phyloP scores from a whole-genome alignment of 1,140 invertebrate species.

The Drosophila yakuba region DNA sequence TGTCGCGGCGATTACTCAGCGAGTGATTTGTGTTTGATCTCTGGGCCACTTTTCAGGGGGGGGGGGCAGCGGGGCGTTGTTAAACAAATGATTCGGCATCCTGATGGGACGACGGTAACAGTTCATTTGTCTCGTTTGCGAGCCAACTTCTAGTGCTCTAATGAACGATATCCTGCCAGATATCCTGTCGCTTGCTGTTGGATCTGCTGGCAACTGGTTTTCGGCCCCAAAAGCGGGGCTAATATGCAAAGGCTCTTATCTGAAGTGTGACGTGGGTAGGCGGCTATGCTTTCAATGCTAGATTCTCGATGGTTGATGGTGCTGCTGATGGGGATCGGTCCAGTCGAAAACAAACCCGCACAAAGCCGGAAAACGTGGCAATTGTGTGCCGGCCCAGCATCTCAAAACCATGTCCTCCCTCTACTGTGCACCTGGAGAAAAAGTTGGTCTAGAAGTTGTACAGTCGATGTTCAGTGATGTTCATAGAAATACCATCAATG shows the following conservation, averaged over 20 bases:
- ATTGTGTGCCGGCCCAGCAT: slow-evolving; percentile 41
- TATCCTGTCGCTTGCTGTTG: slow-evolving; percentile 37
- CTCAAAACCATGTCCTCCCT: slow-evolving; percentile 5
- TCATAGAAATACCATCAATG: not conserved
- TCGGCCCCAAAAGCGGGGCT: slow-evolving; percentile 22
- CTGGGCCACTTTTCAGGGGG: slow-evolving; percentile 24
- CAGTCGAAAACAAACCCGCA: slow-evolving; percentile 41
- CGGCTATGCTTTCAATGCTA: not conserved
- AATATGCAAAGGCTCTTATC: slow-evolving; percentile 48
- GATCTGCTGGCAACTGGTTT: slow-evolving; percentile 17
- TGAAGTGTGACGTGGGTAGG: slow-evolving; percentile 40
- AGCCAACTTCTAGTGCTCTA: slow-evolving; percentile 43
- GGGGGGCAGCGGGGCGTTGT: slow-evolving; percentile 2
- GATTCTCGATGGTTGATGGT: slow-evolving; percentile 2
- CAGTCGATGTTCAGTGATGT: no score
- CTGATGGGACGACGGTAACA: slow-evolving; percentile 23
- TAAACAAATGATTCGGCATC: slow-evolving; percentile 30
- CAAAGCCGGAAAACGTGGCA: slow-evolving; percentile 60
- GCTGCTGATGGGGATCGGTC: slow-evolving; percentile 4
- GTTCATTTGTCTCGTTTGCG: slow-evolving; percentile 30
- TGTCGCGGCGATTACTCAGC: slow-evolving; percentile 48
- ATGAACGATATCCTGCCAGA: slow-evolving; percentile 64
- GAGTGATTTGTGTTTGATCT: slow-evolving; percentile 61
- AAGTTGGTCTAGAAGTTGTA: no score
- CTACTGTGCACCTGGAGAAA: slow-evolving; percentile 7